These are phyloP conservation scores for Montipora capricornis DNA, from an alignment of 64 coral and sea anemone species.

Conservation along the genomic window DNA sequence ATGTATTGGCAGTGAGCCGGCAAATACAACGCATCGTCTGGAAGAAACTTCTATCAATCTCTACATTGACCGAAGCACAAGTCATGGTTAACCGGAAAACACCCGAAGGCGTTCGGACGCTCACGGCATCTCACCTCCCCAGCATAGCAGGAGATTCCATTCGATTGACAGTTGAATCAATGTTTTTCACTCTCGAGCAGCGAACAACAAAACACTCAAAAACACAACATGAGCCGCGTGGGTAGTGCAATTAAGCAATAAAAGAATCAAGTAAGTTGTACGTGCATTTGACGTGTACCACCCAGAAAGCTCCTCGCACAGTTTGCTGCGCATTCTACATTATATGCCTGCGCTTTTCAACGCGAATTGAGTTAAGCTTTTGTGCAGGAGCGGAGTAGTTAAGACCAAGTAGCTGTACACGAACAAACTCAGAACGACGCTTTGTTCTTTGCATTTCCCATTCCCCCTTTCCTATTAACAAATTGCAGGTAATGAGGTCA, in stretches of 20 bases:
- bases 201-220: not conserved
- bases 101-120: not conserved
- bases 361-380: too few species aligned
- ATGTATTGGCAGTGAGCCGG: too few species aligned
- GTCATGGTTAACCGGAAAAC: not conserved
- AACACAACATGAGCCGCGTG: not conserved
- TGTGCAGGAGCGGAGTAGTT: too few species aligned
- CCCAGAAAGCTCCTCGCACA: not conserved
- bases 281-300: not conserved
- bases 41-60: too few species aligned
- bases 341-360: too few species aligned
- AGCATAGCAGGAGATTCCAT: conserved; percentile 8
- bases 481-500: too few species aligned
- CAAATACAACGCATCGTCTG: too few species aligned
- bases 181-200: not conserved
- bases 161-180: not conserved
- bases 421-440: too few species aligned
- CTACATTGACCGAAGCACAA: not conserved
- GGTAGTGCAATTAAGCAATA: not conserved
- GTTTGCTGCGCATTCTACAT: too few species aligned
- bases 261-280: not conserved
- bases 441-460: too few species aligned
- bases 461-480: too few species aligned
- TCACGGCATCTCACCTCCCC: not conserved
- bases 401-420: too few species aligned